Evolutionary conservation across 2,797 vertebrate genomes (phyloP).

Genomic region (Enteromius mattozi): DNA sequence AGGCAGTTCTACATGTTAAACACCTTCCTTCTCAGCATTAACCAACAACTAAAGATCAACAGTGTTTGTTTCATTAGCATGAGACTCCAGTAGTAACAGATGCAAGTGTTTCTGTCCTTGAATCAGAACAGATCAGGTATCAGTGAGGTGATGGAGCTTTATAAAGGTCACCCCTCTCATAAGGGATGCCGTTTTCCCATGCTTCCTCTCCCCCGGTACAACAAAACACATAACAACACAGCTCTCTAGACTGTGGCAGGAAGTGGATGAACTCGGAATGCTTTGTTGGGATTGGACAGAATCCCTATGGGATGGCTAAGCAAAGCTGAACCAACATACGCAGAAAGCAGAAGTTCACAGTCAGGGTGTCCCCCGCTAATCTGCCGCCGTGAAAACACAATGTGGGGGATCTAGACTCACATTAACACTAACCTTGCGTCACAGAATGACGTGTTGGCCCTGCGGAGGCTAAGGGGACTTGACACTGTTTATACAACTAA

Average conservation of each 20-base stretch:
- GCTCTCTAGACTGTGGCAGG: constrained; percentile 73
- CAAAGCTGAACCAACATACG: constrained; percentile 35
- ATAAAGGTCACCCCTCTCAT: constrained; percentile 32
- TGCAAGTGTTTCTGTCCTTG: background rate
- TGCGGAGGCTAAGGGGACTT: constrained; percentile 33
- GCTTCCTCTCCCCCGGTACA: constrained; percentile 14
- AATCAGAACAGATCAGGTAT: background rate
- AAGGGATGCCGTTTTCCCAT: constrained; percentile 40
- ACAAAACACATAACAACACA: constrained; percentile 59
- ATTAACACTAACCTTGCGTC: constrained; percentile 31
- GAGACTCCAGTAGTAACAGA: background rate
- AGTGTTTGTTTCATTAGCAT: background rate
- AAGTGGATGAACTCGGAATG: constrained; percentile 70
- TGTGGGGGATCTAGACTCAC: constrained; percentile 35
- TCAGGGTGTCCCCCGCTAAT: constrained; percentile 44
- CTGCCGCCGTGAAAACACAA: constrained; percentile 28
- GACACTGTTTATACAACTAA: constrained; percentile 49
- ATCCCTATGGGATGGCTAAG: constrained; percentile 25
- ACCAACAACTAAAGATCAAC: background rate
- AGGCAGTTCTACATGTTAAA: background rate
- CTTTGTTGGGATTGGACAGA: constrained; percentile 43
- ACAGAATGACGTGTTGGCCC: constrained; percentile 38
- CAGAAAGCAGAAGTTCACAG: constrained; percentile 36
- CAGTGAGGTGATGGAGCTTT: background rate
- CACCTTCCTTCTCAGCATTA: background rate